phyloP scores from a whole-genome alignment of 2,113 vertebrate genomes.

The Apodemus sylvaticus region DNA sequence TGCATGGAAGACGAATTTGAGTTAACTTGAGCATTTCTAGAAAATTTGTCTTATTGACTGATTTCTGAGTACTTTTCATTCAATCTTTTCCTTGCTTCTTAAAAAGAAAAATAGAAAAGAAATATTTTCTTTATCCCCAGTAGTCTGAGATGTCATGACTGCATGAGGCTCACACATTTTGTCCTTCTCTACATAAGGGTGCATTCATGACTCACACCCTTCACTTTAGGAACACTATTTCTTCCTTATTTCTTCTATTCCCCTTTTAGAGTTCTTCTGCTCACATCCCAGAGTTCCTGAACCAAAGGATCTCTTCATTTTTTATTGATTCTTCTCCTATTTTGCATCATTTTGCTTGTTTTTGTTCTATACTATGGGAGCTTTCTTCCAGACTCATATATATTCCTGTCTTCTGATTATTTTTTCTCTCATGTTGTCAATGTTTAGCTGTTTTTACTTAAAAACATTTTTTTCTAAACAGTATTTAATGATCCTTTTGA shows the following conservation, averaged over 20 bases:
- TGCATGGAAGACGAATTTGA: background rate
- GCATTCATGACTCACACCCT: background rate
- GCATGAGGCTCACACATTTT: background rate
- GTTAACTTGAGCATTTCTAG: conserved; percentile 18
- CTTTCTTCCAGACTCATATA: background rate
- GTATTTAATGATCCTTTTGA: background rate
- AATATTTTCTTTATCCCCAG: background rate
- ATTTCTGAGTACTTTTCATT: conserved; percentile 20
- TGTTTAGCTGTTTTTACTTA: background rate
- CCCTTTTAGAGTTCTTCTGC: background rate
- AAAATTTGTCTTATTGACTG: background rate
- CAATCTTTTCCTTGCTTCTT: background rate
- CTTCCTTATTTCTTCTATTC: background rate
- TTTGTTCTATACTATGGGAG: background rate
- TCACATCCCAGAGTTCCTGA: background rate
- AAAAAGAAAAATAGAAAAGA: background rate
- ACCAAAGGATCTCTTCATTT: conserved; percentile 20
- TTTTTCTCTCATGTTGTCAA: background rate
- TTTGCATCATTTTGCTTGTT: background rate
- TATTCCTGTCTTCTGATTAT: background rate
- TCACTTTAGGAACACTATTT: background rate
- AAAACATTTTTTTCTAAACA: background rate
- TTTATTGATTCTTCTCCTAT: background rate
- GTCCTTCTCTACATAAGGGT: background rate
- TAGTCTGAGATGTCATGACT: background rate